These are phyloP conservation scores for Bombus difficillimus DNA, from an alignment of 1,140 invertebrate species.

Conservation along the genomic window DNA sequence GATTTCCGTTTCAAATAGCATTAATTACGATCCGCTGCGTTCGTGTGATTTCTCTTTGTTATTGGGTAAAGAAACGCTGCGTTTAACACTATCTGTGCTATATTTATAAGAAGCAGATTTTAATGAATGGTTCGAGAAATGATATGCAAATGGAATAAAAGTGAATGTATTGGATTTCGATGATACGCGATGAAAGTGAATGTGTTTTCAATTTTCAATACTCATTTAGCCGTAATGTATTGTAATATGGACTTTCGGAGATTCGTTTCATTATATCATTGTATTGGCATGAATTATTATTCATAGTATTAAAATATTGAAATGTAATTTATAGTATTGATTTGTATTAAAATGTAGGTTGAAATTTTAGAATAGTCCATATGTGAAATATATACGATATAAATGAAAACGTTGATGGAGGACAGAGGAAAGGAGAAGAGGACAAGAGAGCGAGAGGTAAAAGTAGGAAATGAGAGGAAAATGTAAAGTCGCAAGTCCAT, in stretches of 20 bases:
- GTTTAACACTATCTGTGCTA: neutral
- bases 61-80: neutral
- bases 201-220: neutral
- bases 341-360: neutral
- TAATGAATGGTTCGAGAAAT: neutral
- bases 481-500: no score
- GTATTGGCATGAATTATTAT: neutral
- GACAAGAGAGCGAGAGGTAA: no score
- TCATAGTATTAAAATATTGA: neutral
- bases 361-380: no score
- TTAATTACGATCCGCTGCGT: neutral
- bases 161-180: neutral
- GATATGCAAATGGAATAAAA: neutral
- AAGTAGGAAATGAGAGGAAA: no score
- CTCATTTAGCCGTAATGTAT: neutral
- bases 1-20: no score
- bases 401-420: no score
- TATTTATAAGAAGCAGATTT: neutral
- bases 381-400: no score
- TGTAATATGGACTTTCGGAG: neutral
- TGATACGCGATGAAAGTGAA: neutral
- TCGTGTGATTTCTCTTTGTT: accelerated
- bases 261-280: neutral
- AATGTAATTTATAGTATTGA: neutral
- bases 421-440: no score